Conservation (phyloP, 2,888 invertebrate genomes). For the Dicyrtoma fusca region DNA sequence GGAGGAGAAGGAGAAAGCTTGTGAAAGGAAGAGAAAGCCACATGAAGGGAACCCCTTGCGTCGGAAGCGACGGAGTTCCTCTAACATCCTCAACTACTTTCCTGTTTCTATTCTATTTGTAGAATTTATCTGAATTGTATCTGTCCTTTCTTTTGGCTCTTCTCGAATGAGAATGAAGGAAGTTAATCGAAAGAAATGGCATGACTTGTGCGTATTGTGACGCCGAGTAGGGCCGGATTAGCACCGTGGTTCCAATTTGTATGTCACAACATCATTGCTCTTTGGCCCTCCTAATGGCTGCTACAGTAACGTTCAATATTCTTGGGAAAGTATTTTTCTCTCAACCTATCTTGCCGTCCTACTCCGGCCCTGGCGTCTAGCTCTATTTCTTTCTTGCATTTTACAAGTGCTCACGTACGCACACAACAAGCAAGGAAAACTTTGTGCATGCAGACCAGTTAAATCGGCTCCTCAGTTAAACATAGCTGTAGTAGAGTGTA, state of each 20-base stretch:
- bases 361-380: too few species aligned
- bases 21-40: slow-evolving; percentile 4
- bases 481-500: too few species aligned
- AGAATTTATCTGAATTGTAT: slow-evolving; percentile 29
- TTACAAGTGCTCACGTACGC: background rate
- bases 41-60: background rate
- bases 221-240: slow-evolving; percentile 2
- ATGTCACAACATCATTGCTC: background rate
- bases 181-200: slow-evolving; percentile 27
- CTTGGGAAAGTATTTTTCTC: too few species aligned
- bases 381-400: too few species aligned
- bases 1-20: background rate
- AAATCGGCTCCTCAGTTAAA: too few species aligned
- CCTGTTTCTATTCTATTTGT: slow-evolving; percentile 29
- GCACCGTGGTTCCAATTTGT: background rate
- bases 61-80: slow-evolving; percentile 18
- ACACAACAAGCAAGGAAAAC: slow-evolving; percentile 4
- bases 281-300: too few species aligned
- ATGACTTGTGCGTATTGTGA: slow-evolving; percentile 25
- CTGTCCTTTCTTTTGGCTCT: slow-evolving; percentile 6
- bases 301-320: too few species aligned
- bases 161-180: slow-evolving; percentile 10
- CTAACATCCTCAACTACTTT: slow-evolving; percentile 31
- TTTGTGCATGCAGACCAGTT: background rate
- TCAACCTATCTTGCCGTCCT: too few species aligned